A percentile compares a stretch with the other conserved stretches of the same genome.
Conservation (phyloP, 2,113 vertebrate genomes). For the Micromys minutus region DNA sequence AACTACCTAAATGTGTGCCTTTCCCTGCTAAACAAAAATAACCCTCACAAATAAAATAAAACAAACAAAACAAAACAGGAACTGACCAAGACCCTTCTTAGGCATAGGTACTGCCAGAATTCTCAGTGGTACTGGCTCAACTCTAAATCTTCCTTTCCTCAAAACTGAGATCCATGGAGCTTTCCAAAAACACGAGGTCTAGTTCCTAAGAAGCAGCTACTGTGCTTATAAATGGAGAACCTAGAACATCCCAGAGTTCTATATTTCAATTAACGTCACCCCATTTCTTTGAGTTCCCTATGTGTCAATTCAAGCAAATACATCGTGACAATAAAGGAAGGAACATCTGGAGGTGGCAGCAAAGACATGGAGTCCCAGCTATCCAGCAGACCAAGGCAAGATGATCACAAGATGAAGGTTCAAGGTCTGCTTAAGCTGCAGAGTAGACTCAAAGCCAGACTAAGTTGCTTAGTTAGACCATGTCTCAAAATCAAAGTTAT, state of each 20-base stretch:
- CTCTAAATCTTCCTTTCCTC: neutral
- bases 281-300: neutral
- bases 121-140: neutral
- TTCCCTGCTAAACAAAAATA: neutral
- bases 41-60: neutral
- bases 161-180: neutral
- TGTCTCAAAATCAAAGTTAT: neutral
- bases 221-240: neutral
- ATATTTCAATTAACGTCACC: neutral
- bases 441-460: neutral
- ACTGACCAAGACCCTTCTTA: too few relatives aligned
- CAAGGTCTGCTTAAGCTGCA: neutral
- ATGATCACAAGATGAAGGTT: neutral
- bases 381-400: neutral
- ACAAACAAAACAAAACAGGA: neutral
- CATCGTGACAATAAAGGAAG: neutral
- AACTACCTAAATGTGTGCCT: neutral
- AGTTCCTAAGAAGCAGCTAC: neutral
- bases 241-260: neutral
- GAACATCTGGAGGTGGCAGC: neutral
- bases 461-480: neutral
- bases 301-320: neutral
- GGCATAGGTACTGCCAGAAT: neutral
- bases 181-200: neutral
- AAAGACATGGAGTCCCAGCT: neutral